Conservation (phyloP, 2,888 invertebrate genomes). For the Zele albiditarsus region DNA sequence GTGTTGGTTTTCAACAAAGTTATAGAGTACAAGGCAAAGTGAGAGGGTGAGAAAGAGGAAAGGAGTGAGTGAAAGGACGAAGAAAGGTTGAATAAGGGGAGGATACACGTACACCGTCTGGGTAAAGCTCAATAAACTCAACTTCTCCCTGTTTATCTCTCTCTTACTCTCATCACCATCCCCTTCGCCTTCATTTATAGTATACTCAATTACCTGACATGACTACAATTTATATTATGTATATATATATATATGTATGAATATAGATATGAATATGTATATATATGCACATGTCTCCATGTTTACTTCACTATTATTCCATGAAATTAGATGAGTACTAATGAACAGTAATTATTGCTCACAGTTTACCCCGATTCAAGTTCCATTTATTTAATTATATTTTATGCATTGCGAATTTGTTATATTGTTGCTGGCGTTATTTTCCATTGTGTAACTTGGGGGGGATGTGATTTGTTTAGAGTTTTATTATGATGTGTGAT, state of each 20-base stretch:
- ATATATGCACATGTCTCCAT: background rate
- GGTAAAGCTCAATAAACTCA: conserved; percentile 16
- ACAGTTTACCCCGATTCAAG: conserved; percentile 24
- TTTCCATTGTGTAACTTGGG: no score
- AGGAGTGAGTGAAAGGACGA: background rate
- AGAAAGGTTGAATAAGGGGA: background rate
- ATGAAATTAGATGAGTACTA: conserved; percentile 35
- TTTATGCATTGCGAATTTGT: background rate
- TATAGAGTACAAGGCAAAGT: background rate
- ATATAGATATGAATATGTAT: no score
- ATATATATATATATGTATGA: background rate
- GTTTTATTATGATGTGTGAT: no score
- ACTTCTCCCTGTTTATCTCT: conserved; percentile 7
- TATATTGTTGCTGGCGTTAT: no score
- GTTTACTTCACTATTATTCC: conserved; percentile 34
- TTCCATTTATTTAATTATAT: conserved; percentile 12
- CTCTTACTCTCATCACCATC: background rate
- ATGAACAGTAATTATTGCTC: conserved; percentile 36
- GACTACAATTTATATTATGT: conserved; percentile 30
- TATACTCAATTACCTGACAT: conserved; percentile 32
- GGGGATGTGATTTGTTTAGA: no score
- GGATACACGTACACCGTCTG: background rate
- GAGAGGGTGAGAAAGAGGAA: background rate
- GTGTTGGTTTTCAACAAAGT: conserved; percentile 1
- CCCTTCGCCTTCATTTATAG: conserved; percentile 11